These are phyloP conservation scores for Orussus abietinus DNA, from an alignment of 1,140 invertebrate species.

Conservation along the genomic window DNA sequence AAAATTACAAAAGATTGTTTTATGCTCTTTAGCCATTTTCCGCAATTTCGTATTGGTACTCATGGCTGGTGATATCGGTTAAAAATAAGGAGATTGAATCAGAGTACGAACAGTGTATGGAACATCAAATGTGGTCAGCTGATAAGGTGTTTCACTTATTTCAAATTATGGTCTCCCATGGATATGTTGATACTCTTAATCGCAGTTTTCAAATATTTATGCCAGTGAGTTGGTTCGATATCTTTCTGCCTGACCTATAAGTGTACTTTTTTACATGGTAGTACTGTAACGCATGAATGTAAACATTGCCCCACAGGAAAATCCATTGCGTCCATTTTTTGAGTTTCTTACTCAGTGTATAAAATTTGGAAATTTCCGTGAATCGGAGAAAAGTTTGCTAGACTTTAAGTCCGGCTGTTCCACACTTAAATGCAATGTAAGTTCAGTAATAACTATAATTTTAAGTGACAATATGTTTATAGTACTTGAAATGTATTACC, in stretches of 20 bases:
- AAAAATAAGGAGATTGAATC: constrained; percentile 40
- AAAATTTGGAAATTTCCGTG: constrained; percentile 35
- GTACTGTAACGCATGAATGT: no score
- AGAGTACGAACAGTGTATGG: constrained; percentile 44
- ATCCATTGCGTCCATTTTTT: constrained; percentile 56
- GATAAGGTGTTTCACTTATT: constrained; percentile 52
- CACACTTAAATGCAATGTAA: constrained; percentile 32
- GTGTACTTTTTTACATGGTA: no score
- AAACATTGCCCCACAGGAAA: constrained; percentile 61
- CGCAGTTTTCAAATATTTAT: constrained; percentile 63
- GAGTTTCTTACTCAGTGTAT: constrained; percentile 47
- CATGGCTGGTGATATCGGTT: constrained; percentile 58
- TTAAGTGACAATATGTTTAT: constrained; percentile 28
- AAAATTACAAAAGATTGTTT: not conserved
- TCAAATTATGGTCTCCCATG: constrained; percentile 49
- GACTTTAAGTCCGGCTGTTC: constrained; percentile 35
- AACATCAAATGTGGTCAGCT: constrained; percentile 39
- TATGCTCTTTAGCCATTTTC: constrained; percentile 59
- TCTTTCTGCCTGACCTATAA: no score
- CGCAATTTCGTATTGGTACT: constrained; percentile 59
- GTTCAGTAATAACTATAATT: constrained; percentile 23
- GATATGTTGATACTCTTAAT: constrained; percentile 55
- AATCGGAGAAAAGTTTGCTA: constrained; percentile 26
- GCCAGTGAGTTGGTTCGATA: constrained; percentile 56
- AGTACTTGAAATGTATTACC: constrained; percentile 29